Evolutionary conservation across 2,797 vertebrate genomes (phyloP).

Genomic region (Poeciliopsis turneri): DNA sequence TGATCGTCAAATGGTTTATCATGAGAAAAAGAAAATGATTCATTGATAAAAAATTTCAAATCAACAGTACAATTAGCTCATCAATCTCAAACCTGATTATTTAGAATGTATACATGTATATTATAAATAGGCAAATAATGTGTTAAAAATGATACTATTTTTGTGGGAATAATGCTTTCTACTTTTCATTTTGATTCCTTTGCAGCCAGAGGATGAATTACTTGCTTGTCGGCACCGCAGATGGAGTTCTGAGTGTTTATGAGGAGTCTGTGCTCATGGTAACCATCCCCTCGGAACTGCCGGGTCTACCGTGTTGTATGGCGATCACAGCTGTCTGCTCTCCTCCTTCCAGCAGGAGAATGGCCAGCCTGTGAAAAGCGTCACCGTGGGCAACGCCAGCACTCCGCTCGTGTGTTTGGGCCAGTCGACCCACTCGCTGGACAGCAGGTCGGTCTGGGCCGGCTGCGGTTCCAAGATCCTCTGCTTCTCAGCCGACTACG

Average conservation of each 20-base stretch:
- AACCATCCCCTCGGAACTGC: neutral
- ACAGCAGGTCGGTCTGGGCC: constrained; percentile 87
- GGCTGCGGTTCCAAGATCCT: constrained; percentile 90
- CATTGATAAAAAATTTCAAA: neutral
- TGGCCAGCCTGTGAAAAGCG: constrained; percentile 85
- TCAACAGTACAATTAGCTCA: neutral
- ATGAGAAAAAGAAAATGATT: neutral
- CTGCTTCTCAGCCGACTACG: constrained; percentile 85
- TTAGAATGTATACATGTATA: neutral
- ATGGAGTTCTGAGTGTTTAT: constrained; percentile 89
- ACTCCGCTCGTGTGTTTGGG: constrained; percentile 90
- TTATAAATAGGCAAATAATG: neutral
- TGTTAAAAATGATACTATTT: neutral
- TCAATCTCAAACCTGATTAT: neutral
- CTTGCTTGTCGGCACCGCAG: constrained; percentile 91
- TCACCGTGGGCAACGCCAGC: constrained; percentile 84
- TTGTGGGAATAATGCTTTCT: neutral
- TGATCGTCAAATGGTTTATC: neutral
- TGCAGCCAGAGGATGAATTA: constrained; percentile 80
- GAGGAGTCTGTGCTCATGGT: constrained; percentile 92
- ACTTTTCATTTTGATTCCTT: neutral
- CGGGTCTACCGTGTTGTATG: too few relatives aligned
- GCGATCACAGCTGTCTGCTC: neutral
- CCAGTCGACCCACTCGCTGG: constrained; percentile 80
- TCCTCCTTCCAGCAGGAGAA: constrained; percentile 77